A percentile compares a stretch with the other conserved stretches of the same genome.
Conservation (phyloP, 92 coral and sea anemone species). For the Actinostola sp. region DNA sequence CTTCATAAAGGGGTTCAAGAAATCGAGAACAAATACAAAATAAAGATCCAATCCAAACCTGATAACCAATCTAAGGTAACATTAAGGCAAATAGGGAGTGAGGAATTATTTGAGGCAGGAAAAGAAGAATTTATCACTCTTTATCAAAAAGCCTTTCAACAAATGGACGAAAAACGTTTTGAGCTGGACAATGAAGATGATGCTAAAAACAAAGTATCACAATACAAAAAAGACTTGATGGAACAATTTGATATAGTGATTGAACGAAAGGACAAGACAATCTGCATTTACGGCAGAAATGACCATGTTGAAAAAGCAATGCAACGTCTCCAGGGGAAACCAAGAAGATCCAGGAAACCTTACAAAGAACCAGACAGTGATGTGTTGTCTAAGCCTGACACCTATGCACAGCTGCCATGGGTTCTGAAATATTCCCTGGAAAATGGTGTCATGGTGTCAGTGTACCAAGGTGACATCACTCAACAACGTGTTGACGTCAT, state of each 20-base stretch:
- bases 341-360: neutral
- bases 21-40: conserved; percentile 11
- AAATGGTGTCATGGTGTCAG: conserved; percentile 22
- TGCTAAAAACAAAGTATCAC: neutral
- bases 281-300: conserved; percentile 15
- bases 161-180: conserved; percentile 20
- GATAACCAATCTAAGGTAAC: neutral
- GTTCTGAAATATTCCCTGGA: neutral
- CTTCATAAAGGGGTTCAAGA: conserved; percentile 2
- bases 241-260: conserved; percentile 17
- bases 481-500: conserved; percentile 58
- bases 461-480: conserved; percentile 68
- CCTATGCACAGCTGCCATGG: neutral
- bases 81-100: neutral
- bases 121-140: conserved; percentile 38
- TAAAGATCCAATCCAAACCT: conserved; percentile 28
- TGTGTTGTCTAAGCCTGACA: conserved; percentile 1
- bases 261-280: conserved; percentile 13
- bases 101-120: conserved; percentile 15
- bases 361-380: neutral
- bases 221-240: conserved; percentile 5
- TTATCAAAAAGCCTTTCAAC: conserved; percentile 22
- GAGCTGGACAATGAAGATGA: neutral
- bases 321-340: conserved; percentile 5
- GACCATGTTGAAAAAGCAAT: conserved; percentile 9